Percentiles rank a stretch among this genome's conserved stretches.
phyloP scores from a whole-genome alignment of 2,797 vertebrate species.

The Hypotaenidia philippensis region DNA sequence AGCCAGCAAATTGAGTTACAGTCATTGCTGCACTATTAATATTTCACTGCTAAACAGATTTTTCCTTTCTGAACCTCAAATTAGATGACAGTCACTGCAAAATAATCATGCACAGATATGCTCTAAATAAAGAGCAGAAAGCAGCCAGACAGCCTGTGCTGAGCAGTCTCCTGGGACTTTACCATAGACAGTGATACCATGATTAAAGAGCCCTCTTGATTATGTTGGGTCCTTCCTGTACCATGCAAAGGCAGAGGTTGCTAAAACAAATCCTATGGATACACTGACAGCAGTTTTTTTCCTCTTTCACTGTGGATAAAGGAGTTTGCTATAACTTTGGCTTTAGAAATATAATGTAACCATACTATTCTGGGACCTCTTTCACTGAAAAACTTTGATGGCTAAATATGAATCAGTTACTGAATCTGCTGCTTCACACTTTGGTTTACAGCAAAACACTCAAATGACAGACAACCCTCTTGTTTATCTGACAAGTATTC shows the following conservation, averaged over 20 bases:
- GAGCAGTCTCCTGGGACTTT: not conserved
- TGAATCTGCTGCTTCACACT: not conserved
- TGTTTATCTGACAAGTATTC: not conserved
- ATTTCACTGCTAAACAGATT: not conserved
- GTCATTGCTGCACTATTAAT: not conserved
- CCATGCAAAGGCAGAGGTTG: not conserved
- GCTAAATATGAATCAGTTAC: not conserved
- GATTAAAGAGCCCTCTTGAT: not conserved
- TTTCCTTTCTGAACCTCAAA: not conserved
- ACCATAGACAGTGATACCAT: not conserved
- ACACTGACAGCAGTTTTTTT: not conserved
- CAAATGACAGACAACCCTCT: not conserved
- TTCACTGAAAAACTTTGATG: not conserved
- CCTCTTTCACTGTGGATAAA: not conserved
- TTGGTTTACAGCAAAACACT: not conserved
- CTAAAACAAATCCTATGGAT: not conserved
- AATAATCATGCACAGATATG: not conserved
- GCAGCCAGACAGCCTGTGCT: not conserved
- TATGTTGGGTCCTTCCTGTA: not conserved
- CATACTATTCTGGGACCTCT: not conserved
- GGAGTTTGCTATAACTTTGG: not conserved
- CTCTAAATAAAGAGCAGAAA: not conserved
- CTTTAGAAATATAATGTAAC: not conserved
- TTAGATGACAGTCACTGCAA: not conserved
- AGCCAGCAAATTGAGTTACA: not conserved